Evolutionary conservation across 2,797 vertebrate genomes (phyloP), one percentile per base, ranked within the genome.

Genomic region (Centroberyx gerrardi): DNA sequence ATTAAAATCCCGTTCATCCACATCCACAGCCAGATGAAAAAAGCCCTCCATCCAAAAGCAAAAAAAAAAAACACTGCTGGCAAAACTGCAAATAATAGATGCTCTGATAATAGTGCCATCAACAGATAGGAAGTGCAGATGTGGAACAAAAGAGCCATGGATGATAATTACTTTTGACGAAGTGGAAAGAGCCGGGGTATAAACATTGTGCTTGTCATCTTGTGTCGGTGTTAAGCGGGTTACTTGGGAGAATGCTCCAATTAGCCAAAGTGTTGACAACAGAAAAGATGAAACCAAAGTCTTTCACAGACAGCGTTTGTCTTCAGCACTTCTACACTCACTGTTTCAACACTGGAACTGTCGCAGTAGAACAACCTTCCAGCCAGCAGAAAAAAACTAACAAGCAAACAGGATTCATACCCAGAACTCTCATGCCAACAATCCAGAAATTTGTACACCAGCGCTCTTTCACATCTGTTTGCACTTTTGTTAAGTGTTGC

Each of bases 1-100:
- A 87, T 92, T 86, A 86, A 69, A 73, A 56, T 72, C 74, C 60
- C 60, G 14, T 44, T 72, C 68, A 14, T 65, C 44, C n/a, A 36
- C 68, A 14, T 65, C 44, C 68, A 55, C 70, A 46, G 18, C 58
- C 17, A 17, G 31, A 48, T 5, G 33, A 51, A 61, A 28, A 36
- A 58, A 66, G 22, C 8, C 9, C 46, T 49, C 31, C 22, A 56
- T 46, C 38, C 55, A 49, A 22, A 28, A 4, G 44, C 22, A 27
- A 5, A 28, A 2, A 18, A 59, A 62, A 62, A 22, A 68, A 44
- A 49, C 44, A 58, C 62, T 73, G 55, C 58, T 49, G 62, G 33
- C 56, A 59, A 44, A 53, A 38, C 54, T 44, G 12, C 22, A 71
- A 51, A 73, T 56, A 49, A 13, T 36, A 55, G 59, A 63, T 74